Base-by-base conservation (phyloP, 2,113 vertebrate species). In the Xiphophorus maculatus region DNA sequence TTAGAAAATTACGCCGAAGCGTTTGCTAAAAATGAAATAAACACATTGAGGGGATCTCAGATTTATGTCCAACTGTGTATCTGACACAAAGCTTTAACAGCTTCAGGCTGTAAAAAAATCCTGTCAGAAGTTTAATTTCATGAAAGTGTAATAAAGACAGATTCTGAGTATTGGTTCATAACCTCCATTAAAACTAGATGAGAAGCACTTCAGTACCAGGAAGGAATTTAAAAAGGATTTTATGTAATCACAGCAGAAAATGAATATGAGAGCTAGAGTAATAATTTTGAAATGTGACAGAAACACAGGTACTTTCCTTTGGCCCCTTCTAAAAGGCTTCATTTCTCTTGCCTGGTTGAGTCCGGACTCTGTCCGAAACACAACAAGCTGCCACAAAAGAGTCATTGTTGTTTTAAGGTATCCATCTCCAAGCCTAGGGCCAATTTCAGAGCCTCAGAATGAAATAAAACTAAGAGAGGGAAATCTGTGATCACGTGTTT, bases 401-500 rank as follows among this genome's bases (percentile, higher is more conserved):
- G 61, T 40, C 58, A 68, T 68, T 82, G 65, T 40, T 48, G 25
- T 81, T 69, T 63, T 62, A 48, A 83, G 13, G 61, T 25, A 44
- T 58, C 25, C 14, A 25, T 29, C 69, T 70, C 28, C 61, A 63
- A 67, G 58, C 63, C 66, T 28, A 42, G 64, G 29, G 28, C 40
- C 35, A 30, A 33, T 42, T 76, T 62, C 51, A 15, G 68, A 76
- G 35, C 63, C 66, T 44, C 73, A 28, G 37, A 86, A 69, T 71
- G 37, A 82, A 76, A 63, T 76, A 6, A 40, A 80, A 85, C 33
- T 66, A 37, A 81, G 79, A 77, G 65, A 81, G 63, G 14, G 12
- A 40, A 74, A 86, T 76, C 44, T 70, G 35, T 67, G n/a, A 80
- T 63, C 37, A 5, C 22, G 25, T 58, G 22, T 64, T 27, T 86